phyloP scores from a whole-genome alignment of 2,888 invertebrate species.

The Ophioninae sp. region DNA sequence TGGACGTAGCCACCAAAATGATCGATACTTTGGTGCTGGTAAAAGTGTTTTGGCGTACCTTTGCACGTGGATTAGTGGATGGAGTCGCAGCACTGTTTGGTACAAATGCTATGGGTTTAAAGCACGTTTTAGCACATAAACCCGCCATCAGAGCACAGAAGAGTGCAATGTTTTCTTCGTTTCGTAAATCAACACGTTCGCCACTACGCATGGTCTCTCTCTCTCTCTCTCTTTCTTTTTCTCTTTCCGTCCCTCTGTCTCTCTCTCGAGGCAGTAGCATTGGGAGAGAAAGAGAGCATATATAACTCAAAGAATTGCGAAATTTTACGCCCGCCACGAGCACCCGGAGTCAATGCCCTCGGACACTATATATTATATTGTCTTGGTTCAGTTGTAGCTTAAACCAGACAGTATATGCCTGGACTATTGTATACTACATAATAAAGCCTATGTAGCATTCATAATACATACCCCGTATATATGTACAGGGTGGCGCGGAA shows the following conservation, averaged over 20 bases:
- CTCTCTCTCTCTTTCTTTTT: background rate
- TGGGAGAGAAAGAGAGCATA: background rate
- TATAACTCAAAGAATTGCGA: constrained; percentile 40
- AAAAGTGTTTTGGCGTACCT: background rate
- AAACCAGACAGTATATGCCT: constrained; percentile 14
- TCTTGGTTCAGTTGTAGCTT: constrained; percentile 15
- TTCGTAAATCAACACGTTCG: constrained; percentile 26
- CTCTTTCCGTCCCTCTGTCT: background rate
- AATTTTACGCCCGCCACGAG: constrained; percentile 47
- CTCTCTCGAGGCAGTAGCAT: background rate
- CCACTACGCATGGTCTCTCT: constrained; percentile 9
- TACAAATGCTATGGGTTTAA: constrained; percentile 18
- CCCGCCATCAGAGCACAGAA: constrained; percentile 17
- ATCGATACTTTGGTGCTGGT: background rate
- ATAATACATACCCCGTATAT: background rate
- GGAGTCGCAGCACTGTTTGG: background rate
- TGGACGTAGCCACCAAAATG: background rate
- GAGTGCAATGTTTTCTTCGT: constrained; percentile 3
- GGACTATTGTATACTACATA: constrained; percentile 31
- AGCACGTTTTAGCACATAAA: constrained; percentile 28
- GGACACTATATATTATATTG: constrained; percentile 20
- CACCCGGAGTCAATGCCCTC: constrained; percentile 48
- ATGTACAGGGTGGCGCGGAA: background rate
- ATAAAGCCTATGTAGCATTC: constrained; percentile 7
- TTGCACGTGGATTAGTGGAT: background rate